These are phyloP conservation scores for Platycercus adscitus DNA, from an alignment of 2,113 vertebrate genomes.

Conservation along the genomic window DNA sequence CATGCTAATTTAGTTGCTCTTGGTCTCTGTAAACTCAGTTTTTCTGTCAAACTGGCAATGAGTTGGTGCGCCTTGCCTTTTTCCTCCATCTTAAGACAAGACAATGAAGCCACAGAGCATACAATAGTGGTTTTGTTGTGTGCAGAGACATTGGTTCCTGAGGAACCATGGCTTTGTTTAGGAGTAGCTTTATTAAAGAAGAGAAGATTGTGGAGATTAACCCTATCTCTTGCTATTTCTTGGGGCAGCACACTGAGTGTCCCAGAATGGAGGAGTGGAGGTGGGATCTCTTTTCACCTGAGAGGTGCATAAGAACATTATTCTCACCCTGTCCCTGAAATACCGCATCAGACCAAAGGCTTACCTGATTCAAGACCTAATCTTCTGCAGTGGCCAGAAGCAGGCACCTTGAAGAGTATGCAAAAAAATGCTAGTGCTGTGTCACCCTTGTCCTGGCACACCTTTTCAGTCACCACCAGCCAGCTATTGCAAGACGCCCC, in stretches of 20 bases:
- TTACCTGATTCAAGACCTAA: neutral
- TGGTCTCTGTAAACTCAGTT: neutral
- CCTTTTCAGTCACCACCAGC: neutral
- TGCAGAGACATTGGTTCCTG: neutral
- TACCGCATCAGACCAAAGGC: neutral
- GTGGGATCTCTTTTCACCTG: neutral
- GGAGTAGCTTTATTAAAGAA: neutral
- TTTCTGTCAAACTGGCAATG: neutral
- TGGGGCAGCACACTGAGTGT: neutral
- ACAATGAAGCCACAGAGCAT: conserved; percentile 17
- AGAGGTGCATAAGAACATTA: neutral
- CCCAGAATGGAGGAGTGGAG: neutral
- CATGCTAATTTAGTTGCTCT: neutral
- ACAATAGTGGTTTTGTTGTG: neutral
- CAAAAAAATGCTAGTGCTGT: neutral
- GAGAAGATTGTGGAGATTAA: neutral
- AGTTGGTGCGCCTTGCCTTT: neutral
- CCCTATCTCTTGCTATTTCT: neutral
- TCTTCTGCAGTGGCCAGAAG: neutral
- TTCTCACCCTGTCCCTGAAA: neutral
- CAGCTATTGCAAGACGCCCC: neutral
- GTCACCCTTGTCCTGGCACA: neutral
- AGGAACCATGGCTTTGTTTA: neutral
- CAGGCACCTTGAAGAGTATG: neutral
- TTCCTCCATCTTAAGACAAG: neutral